These are phyloP conservation scores for Polypterus senegalus DNA, from an alignment of 2,113 vertebrate genomes.

Conservation along the genomic window DNA sequence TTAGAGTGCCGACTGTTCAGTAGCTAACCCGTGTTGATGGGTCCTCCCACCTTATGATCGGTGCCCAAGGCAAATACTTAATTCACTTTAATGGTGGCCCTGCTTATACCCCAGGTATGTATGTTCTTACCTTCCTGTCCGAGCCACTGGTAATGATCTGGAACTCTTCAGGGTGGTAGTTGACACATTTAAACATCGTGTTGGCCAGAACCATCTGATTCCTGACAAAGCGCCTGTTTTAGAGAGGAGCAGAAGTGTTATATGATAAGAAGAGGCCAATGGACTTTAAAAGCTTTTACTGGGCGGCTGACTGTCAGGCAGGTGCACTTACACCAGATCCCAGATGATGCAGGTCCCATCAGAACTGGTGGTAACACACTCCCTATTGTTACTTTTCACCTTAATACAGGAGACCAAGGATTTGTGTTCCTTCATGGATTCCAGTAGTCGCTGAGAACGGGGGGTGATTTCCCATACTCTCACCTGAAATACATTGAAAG, in stretches of 20 bases:
- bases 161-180: constrained; percentile 75
- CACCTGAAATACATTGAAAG: constrained; percentile 35
- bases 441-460: constrained; percentile 38
- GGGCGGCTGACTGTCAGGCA: constrained; percentile 12
- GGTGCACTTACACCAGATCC: constrained; percentile 67
- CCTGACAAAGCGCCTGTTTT: constrained; percentile 55
- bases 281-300: neutral
- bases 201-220: constrained; percentile 68
- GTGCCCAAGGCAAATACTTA: too few species aligned
- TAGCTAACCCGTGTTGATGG: too few species aligned
- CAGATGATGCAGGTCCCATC: constrained; percentile 77
- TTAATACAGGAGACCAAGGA: constrained; percentile 56
- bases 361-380: constrained; percentile 64
- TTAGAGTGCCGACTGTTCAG: too few species aligned
- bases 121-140: constrained; percentile 60
- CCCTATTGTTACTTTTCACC: constrained; percentile 56
- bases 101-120: neutral
- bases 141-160: constrained; percentile 76
- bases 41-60: too few species aligned
- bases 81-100: too few species aligned
- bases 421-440: constrained; percentile 61
- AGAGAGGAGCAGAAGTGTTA: constrained; percentile 14
- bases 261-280: neutral
- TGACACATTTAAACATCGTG: constrained; percentile 64
- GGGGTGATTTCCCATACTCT: constrained; percentile 59